Percentiles rank a stretch among this genome's conserved stretches.
phyloP scores from a whole-genome alignment of 2,888 invertebrate genomes.

The Hirtodrosophila cameraria region DNA sequence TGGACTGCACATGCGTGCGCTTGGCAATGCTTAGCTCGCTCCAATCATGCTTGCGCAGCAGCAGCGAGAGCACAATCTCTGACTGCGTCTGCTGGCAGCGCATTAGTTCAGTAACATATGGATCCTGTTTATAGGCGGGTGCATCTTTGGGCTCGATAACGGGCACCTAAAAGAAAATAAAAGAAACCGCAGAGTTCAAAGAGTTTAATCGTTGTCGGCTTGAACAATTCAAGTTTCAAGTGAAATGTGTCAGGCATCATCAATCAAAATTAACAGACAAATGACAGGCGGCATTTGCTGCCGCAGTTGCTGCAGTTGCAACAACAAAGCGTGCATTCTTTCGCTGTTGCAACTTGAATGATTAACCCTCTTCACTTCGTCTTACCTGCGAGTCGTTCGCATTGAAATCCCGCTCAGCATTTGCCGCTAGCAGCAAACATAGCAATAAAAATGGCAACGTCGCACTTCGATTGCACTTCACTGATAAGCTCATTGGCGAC shows the following conservation, averaged over 20 bases:
- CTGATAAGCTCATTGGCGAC: constrained; percentile 54
- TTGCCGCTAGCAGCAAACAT: constrained; percentile 41
- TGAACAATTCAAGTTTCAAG: constrained; percentile 35
- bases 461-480: constrained; percentile 42
- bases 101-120: constrained; percentile 78
- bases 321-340: constrained; percentile 23
- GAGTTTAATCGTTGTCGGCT: constrained; percentile 5
- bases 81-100: constrained; percentile 80
- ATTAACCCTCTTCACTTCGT: constrained; percentile 7
- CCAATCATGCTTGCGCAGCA: constrained; percentile 82
- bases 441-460: constrained; percentile 51
- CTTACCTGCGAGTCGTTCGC: constrained; percentile 83
- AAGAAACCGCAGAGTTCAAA: constrained; percentile 21
- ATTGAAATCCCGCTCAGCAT: constrained; percentile 82
- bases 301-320: neutral
- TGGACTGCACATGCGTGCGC: constrained; percentile 80
- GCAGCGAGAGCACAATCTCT: constrained; percentile 82
- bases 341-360: neutral
- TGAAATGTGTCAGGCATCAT: constrained; percentile 64
- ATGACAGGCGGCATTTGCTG: constrained; percentile 44
- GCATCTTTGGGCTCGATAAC: constrained; percentile 81
- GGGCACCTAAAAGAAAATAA: constrained; percentile 70
- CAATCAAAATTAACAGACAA: constrained; percentile 69
- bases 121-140: constrained; percentile 75
- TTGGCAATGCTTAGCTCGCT: constrained; percentile 80